Evolutionary conservation across 2,888 invertebrate genomes (phyloP).

Genomic region (Synergus japonicus): DNA sequence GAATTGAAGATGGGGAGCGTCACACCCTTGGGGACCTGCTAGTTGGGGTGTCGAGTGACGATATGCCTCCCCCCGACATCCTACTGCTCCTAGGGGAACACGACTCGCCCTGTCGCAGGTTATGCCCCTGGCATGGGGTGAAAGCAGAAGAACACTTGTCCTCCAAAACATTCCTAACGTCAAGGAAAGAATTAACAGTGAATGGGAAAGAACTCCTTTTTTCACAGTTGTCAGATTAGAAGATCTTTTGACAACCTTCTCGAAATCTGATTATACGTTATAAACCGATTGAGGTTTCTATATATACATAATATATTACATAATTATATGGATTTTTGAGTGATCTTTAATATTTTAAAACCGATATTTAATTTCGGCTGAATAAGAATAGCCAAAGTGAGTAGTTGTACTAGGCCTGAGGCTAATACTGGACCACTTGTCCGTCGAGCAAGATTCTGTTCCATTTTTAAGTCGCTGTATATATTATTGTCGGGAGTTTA

Average conservation of each 20-base stretch:
- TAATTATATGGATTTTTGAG: too few species aligned
- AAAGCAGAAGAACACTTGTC: constrained; percentile 46
- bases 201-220: not conserved
- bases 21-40: constrained; percentile 48
- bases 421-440: too few species aligned
- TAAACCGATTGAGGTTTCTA: too few species aligned
- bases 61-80: constrained; percentile 30
- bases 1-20: constrained; percentile 14
- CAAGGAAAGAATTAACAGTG: constrained; percentile 29
- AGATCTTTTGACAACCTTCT: not conserved
- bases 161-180: constrained; percentile 48
- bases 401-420: too few species aligned
- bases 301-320: too few species aligned
- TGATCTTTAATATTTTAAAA: too few species aligned
- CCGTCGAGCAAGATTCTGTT: too few species aligned
- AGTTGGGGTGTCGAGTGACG: constrained; percentile 52
- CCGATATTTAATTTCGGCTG: too few species aligned
- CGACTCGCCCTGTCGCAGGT: constrained; percentile 45
- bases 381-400: too few species aligned
- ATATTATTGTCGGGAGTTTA: too few species aligned
- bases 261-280: too few species aligned
- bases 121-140: constrained; percentile 41
- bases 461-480: too few species aligned
- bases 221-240: not conserved
- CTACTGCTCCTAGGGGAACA: constrained; percentile 45